Conservation (phyloP, 1,140 invertebrate genomes). For the Tetramorium alpestre region DNA sequence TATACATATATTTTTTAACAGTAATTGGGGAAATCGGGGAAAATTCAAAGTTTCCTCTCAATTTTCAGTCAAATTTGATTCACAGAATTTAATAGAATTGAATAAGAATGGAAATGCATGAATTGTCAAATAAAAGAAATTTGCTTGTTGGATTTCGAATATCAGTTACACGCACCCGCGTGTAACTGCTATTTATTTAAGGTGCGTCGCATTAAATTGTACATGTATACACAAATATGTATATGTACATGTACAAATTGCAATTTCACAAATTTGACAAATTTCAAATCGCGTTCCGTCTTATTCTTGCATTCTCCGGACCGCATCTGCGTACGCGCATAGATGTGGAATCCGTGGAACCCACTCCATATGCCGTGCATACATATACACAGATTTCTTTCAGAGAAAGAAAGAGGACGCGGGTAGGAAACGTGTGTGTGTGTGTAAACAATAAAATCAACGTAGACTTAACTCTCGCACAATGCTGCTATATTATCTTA, state of each 20-base stretch:
- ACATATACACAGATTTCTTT: not conserved
- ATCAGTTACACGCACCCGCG: not conserved
- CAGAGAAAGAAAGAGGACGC: not conserved
- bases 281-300: too few species aligned
- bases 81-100: not conserved
- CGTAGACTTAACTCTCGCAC: not conserved
- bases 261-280: too few species aligned
- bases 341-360: too few species aligned
- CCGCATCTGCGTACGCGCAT: too few species aligned
- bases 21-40: too few species aligned
- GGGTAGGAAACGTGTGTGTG: too few species aligned
- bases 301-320: too few species aligned
- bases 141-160: not conserved
- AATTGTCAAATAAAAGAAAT: not conserved
- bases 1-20: too few species aligned
- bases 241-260: too few species aligned
- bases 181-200: not conserved
- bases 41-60: not conserved
- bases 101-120: not conserved
- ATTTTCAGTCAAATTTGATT: not conserved
- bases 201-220: too few species aligned
- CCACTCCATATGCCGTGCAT: too few species aligned
- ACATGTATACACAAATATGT: too few species aligned
- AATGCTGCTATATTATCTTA: conserved; percentile 33
- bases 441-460: conserved; percentile 4